Percentiles rank a stretch among this genome's conserved stretches.
These are phyloP conservation scores for Melanchra persicariae DNA, from an alignment of 2,888 invertebrate species.

Conservation along the genomic window DNA sequence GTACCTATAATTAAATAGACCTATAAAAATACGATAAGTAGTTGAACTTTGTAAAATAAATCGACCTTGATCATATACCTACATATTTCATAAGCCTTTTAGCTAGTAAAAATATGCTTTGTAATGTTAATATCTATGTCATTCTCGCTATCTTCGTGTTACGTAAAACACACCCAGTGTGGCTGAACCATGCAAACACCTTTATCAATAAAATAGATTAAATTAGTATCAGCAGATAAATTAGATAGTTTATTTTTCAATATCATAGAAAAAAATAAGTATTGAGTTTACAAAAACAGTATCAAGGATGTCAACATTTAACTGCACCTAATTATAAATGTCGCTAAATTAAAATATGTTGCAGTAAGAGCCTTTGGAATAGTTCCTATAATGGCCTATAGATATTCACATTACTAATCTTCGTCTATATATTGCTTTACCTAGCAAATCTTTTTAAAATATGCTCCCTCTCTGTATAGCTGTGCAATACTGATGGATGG, in stretches of 20 bases:
- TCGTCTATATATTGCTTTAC: accelerated
- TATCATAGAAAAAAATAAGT: neutral
- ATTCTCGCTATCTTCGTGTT: constrained; percentile 24
- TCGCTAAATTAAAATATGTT: neutral
- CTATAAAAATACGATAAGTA: neutral
- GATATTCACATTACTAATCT: neutral
- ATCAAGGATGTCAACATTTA: neutral
- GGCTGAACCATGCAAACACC: neutral
- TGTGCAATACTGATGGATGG: neutral
- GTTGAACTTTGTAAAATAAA: constrained; percentile 30
- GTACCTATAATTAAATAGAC: too few relatives aligned
- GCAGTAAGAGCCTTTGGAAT: neutral
- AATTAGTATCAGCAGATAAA: constrained; percentile 9
- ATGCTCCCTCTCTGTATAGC: neutral
- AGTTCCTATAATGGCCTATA: neutral
- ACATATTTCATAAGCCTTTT: neutral
- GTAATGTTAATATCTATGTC: constrained; percentile 19
- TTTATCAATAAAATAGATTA: constrained; percentile 32
- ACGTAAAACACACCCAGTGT: constrained; percentile 40
- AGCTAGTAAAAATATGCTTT: constrained; percentile 9
- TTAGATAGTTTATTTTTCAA: constrained; percentile 17
- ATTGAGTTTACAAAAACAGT: neutral
- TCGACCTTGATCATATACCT: constrained; percentile 12
- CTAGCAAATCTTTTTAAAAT: too few relatives aligned
- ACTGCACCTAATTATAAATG: too few relatives aligned